These are phyloP conservation scores for Beris chalybata DNA, from an alignment of 2,888 invertebrate species.

Conservation along the genomic window DNA sequence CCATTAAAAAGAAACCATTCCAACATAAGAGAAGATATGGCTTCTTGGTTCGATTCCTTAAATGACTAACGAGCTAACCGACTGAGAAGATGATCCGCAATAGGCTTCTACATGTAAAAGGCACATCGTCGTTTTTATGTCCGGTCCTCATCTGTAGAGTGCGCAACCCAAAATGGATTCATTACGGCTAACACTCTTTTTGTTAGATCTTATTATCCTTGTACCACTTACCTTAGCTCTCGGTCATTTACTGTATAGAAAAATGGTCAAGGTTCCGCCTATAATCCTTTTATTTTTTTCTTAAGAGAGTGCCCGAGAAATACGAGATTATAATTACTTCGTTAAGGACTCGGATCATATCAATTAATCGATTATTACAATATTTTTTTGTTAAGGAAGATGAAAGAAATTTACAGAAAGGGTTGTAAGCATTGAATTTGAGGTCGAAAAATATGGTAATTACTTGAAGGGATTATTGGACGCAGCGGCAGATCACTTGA, in stretches of 20 bases:
- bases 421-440: too few species aligned
- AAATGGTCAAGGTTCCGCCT: slow-evolving; percentile 9
- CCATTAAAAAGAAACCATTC: too few species aligned
- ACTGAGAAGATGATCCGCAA: slow-evolving; percentile 5
- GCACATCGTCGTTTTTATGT: background rate
- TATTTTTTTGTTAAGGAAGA: too few species aligned
- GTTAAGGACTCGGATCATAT: slow-evolving; percentile 10
- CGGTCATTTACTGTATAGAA: slow-evolving; percentile 13
- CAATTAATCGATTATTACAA: slow-evolving; percentile 8
- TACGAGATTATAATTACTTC: slow-evolving; percentile 21
- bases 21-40: too few species aligned
- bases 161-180: slow-evolving; percentile 19
- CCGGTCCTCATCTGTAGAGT: background rate
- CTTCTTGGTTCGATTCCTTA: background rate
- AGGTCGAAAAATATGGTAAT: too few species aligned
- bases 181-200: slow-evolving; percentile 26
- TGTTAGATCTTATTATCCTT: slow-evolving; percentile 32
- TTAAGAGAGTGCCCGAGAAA: background rate
- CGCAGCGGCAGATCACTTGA: too few species aligned
- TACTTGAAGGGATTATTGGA: too few species aligned
- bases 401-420: too few species aligned
- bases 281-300: background rate
- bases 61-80: slow-evolving; percentile 23
- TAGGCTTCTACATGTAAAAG: too few species aligned
- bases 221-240: slow-evolving; percentile 22